These are phyloP conservation scores for Platichthys flesus DNA, from an alignment of 2,113 vertebrate genomes.

Conservation along the genomic window DNA sequence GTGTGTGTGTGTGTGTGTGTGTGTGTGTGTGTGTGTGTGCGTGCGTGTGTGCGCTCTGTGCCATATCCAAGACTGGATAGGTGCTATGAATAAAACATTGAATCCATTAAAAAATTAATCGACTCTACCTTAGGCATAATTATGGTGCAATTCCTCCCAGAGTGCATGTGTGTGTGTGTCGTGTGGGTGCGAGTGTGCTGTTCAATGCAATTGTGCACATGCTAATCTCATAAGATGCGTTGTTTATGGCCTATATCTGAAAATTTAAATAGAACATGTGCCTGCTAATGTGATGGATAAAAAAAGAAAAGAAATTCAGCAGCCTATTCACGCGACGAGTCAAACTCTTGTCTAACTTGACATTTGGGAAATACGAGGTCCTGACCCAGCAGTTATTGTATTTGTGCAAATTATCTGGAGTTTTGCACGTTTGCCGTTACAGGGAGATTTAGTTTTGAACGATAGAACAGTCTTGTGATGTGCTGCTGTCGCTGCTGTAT, in stretches of 20 bases:
- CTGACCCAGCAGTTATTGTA: background rate
- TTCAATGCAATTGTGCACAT: conserved; percentile 19
- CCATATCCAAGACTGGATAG: conserved; percentile 67
- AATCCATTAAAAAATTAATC: conserved; percentile 83
- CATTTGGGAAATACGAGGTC: conserved; percentile 20
- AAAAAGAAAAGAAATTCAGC: background rate
- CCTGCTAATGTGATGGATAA: background rate
- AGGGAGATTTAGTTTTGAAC: background rate
- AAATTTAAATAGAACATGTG: conserved; percentile 4
- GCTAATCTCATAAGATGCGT: conserved; percentile 4
- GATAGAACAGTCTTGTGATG: conserved; percentile 26
- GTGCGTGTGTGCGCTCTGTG: conserved; percentile 38
- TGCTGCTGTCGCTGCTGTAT: conserved; percentile 43
- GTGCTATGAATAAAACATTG: conserved; percentile 84
- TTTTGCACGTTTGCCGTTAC: conserved; percentile 8
- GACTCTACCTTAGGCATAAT: conserved; percentile 80
- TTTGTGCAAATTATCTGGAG: conserved; percentile 42
- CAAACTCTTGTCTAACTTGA: conserved; percentile 14
- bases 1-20: background rate
- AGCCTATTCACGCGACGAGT: background rate
- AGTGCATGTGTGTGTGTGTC: conserved; percentile 19
- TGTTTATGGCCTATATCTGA: conserved; percentile 17
- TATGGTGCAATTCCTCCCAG: conserved; percentile 73
- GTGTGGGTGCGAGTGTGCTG: conserved; percentile 11
- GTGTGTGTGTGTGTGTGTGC: conserved; percentile 22